These are phyloP conservation scores for Lipophrys pholis DNA, from an alignment of 2,113 vertebrate species.

Conservation along the genomic window DNA sequence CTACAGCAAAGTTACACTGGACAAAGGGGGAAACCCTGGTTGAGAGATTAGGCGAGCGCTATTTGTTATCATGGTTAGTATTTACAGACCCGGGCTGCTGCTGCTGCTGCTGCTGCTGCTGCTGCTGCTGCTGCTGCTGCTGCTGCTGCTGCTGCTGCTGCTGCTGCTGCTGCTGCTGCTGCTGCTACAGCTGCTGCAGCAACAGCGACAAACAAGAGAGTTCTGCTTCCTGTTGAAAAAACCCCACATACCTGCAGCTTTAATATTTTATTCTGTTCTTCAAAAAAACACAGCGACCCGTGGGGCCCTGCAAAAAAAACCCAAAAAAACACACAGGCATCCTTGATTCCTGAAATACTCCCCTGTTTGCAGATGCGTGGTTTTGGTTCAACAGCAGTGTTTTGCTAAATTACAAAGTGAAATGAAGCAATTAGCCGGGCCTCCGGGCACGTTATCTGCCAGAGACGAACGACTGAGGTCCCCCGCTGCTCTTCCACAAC, in stretches of 20 bases:
- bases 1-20: constrained; percentile 77
- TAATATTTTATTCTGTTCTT: not conserved
- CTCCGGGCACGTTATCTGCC: constrained; percentile 45
- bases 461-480: constrained; percentile 35
- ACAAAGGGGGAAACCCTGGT: constrained; percentile 70
- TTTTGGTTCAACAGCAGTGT: constrained; percentile 60
- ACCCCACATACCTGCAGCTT: constrained; percentile 38
- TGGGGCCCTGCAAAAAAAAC: not conserved
- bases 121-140: too few relatives aligned
- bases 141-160: too few relatives aligned
- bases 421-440: constrained; percentile 64
- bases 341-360: constrained; percentile 54
- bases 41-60: constrained; percentile 74
- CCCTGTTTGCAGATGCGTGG: constrained; percentile 55
- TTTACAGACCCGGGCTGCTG: constrained; percentile 69
- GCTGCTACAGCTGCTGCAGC: too few relatives aligned
- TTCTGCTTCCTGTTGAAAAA: constrained; percentile 1
- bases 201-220: constrained; percentile 31
- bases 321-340: not conserved
- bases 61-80: constrained; percentile 61
- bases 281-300: not conserved
- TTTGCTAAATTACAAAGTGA: constrained; percentile 75
- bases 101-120: too few relatives aligned
- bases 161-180: too few relatives aligned
- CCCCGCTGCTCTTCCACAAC: constrained; percentile 58